Conservation (phyloP, 2,797 vertebrate species). For the Phrynocephalus forsythii region DNA sequence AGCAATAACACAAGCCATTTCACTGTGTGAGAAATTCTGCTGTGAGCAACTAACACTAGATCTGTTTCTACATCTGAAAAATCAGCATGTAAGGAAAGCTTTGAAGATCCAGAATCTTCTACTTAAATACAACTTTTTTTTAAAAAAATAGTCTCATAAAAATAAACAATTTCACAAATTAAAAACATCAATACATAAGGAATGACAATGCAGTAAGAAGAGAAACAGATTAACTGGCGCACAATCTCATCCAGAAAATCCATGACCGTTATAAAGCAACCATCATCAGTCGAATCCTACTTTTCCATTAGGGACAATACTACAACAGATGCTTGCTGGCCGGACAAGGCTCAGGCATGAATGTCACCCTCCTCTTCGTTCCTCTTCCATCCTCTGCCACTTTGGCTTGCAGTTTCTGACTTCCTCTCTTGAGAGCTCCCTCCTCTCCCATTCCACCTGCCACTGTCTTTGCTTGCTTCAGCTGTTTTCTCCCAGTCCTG, state of each 20-base stretch:
- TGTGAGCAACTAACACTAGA: conserved; percentile 2
- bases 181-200: conserved; percentile 39
- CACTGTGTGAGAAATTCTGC: not conserved
- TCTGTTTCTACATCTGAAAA: conserved; percentile 7
- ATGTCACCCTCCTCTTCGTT: no score
- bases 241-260: conserved; percentile 7
- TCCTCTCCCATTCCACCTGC: no score
- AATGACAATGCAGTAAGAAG: conserved; percentile 3
- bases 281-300: no score
- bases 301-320: no score
- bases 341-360: no score
- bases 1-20: not conserved
- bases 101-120: conserved; percentile 27
- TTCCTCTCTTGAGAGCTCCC: no score
- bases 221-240: not conserved
- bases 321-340: no score
- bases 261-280: not conserved
- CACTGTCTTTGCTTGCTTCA: no score
- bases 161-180: conserved; percentile 32
- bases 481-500: no score
- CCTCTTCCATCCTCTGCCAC: no score
- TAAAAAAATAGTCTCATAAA: conserved; percentile 16
- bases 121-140: conserved; percentile 21
- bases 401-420: no score
- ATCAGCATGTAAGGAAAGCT: conserved; percentile 4